A percentile compares a stretch with the other conserved stretches of the same genome.
These are phyloP conservation scores for Drosophila infuscata DNA, from an alignment of 2,888 invertebrate species.

Conservation along the genomic window DNA sequence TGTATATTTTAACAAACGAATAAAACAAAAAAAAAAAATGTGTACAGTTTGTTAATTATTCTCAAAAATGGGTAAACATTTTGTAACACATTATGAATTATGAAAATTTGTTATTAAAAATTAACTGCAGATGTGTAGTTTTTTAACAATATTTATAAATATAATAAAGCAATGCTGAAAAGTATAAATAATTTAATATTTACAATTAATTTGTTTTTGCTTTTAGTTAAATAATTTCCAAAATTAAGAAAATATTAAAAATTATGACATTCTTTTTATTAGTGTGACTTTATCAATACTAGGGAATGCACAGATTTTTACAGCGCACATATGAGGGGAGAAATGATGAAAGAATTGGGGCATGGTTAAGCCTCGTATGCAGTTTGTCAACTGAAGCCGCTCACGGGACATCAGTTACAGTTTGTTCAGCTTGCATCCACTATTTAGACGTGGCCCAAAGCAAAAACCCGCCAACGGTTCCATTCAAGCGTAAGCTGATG, in stretches of 20 bases:
- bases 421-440: constrained; percentile 7
- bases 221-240: neutral
- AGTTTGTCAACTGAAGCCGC: constrained; percentile 50
- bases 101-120: neutral
- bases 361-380: constrained; percentile 19
- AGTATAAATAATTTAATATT: no score
- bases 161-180: no score
- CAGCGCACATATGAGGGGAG: neutral
- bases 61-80: neutral
- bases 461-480: constrained; percentile 9
- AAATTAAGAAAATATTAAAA: neutral
- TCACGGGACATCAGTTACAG: constrained; percentile 41
- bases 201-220: neutral
- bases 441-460: constrained; percentile 27
- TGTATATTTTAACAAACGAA: neutral
- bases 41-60: neutral
- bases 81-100: neutral
- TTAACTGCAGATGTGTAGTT: no score
- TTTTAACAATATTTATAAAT: no score
- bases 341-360: neutral
- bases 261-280: no score
- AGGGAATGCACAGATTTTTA: neutral
- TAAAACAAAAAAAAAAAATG: neutral
- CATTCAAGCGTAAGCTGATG: constrained; percentile 61
- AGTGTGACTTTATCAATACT: neutral